Conservation (phyloP, 1,140 invertebrate genomes). For the Sycophila sp. region DNA sequence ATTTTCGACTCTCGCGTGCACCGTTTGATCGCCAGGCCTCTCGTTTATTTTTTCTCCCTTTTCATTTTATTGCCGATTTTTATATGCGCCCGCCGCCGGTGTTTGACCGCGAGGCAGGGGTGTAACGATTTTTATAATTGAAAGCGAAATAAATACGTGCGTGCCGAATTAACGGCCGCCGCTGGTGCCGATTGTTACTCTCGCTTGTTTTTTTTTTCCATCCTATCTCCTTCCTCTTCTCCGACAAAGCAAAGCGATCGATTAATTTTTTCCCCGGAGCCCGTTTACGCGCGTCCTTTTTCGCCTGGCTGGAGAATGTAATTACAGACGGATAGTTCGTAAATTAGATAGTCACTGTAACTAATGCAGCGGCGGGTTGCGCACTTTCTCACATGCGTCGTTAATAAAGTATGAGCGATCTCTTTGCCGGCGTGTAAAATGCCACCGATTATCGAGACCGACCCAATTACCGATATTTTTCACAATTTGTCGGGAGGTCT, state of each 20-base stretch:
- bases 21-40: too few relatives aligned
- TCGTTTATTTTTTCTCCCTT: too few relatives aligned
- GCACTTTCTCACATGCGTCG: neutral
- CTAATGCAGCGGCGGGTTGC: neutral
- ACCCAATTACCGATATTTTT: slow-evolving; percentile 20
- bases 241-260: too few relatives aligned
- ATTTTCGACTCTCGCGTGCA: too few relatives aligned
- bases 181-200: too few relatives aligned
- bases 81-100: too few relatives aligned
- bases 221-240: too few relatives aligned
- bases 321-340: slow-evolving; percentile 10
- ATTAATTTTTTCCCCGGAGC: neutral
- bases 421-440: neutral
- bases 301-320: neutral
- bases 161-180: neutral
- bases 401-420: slow-evolving; percentile 12
- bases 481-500: neutral
- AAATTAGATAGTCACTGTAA: neutral
- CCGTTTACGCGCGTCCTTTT: neutral
- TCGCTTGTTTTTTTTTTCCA: too few relatives aligned
- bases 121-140: too few relatives aligned
- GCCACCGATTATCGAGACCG: neutral
- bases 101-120: too few relatives aligned
- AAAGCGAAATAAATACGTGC: neutral
- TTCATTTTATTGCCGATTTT: neutral